phyloP scores from a whole-genome alignment of 2,888 invertebrate genomes.

The Hoplodrina blanda region DNA sequence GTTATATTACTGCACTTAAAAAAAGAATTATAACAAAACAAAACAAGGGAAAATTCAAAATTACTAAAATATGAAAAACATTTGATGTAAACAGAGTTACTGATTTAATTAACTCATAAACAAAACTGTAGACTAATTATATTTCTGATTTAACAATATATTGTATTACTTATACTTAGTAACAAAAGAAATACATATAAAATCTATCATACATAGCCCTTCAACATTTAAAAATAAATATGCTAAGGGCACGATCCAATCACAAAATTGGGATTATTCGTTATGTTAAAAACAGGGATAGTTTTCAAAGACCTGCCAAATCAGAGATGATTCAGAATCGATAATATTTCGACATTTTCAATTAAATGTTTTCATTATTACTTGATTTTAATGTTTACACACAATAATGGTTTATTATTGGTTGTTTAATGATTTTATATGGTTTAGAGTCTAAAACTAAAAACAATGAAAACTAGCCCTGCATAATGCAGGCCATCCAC shows the following conservation, averaged over 20 bases:
- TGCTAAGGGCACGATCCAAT: conserved; percentile 13
- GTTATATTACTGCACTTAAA: conserved; percentile 9
- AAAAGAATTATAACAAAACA: background rate
- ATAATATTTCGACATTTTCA: too few relatives aligned
- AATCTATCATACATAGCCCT: conserved; percentile 15
- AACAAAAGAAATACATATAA: conserved; percentile 27
- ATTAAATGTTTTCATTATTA: too few relatives aligned
- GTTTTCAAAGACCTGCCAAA: too few relatives aligned
- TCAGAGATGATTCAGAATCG: too few relatives aligned
- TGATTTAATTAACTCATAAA: background rate
- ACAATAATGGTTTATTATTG: too few relatives aligned
- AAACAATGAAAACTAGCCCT: too few relatives aligned
- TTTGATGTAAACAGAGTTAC: background rate
- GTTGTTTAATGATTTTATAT: too few relatives aligned
- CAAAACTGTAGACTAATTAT: background rate
- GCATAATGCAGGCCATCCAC: too few relatives aligned
- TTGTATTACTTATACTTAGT: conserved; percentile 22
- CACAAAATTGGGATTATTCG: background rate
- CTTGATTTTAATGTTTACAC: too few relatives aligned
- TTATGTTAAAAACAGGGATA: background rate
- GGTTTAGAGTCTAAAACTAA: too few relatives aligned
- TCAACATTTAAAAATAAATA: conserved; percentile 15
- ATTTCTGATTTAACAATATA: conserved; percentile 22
- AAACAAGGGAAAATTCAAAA: background rate
- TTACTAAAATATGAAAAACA: background rate